Evolutionary conservation across 2,888 invertebrate genomes (phyloP), one percentile per base, ranked within the genome.

Genomic region (Ectemnius cavifrons): DNA sequence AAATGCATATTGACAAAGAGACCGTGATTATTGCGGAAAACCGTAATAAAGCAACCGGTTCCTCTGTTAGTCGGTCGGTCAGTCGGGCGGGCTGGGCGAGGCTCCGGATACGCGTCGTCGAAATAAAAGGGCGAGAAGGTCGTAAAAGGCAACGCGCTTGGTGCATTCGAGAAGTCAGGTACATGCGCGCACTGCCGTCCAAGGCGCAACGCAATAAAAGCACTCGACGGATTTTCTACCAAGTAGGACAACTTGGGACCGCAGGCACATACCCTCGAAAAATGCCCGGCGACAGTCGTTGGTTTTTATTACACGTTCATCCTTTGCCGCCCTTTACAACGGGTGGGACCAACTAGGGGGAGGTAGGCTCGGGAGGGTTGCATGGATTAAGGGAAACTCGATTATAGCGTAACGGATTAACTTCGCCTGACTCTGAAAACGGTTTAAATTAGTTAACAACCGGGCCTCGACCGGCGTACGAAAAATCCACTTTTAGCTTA

Each of bases 351-450:
- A 11, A 37, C 37, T 11, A 11, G 37, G 37, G 28, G n/a, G 8
- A 20, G 20, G 45, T 45, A 3, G 14, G 20, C 37, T 37, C 14
- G 16, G 37, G 16, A 16, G 64, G 27, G 14, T 57, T 18, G 18
- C 16, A 16, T 59, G 72, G 74, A 69, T 71, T 77, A 59, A 64
- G 27, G 77, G 71, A 81, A 84, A 83, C 81, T 85, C 84, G 82
- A 85, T 85, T 85, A 86, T 81, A 78, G 79, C 71, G 74, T 72
- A 84, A 82, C 77, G 85, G 86, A 88, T 88, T 88, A 88, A 87
- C 87, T 88, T 85, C 37, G 75, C 70, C 77, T 86, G 83, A 85
- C 87, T 86, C 69, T 64, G 67, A 64, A 80, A 80, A 84, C 68
- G 59, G 68, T 84, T 82, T 77, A 82, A 79, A 79, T 74, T 82